Evolutionary conservation across 2,797 vertebrate genomes (phyloP).

Genomic region (Cirrhinus molitorella): DNA sequence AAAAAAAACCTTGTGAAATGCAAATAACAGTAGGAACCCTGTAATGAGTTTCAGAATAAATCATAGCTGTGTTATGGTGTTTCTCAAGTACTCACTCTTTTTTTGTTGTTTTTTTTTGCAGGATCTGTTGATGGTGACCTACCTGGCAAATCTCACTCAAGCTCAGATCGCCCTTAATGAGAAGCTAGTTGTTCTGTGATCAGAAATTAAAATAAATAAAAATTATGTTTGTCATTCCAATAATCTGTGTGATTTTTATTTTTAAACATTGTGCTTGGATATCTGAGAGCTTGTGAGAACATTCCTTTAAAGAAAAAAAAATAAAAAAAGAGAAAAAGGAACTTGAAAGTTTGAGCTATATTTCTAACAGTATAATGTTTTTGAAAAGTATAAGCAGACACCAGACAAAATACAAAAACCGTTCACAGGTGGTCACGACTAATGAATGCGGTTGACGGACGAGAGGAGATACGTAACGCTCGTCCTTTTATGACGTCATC

Average conservation of each 20-base stretch:
- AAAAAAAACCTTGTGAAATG: not conserved
- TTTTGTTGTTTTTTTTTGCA: conserved; percentile 67
- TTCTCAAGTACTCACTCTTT: conserved; percentile 10
- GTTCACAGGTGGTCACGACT: not conserved
- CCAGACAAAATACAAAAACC: not conserved
- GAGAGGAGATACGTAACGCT: not conserved
- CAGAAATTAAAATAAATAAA: conserved; percentile 41
- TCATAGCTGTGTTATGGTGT: not conserved
- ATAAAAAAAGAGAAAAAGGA: too few species aligned
- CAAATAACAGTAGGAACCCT: not conserved
- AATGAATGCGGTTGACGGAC: not conserved
- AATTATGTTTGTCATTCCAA: conserved; percentile 39
- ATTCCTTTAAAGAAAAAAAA: not conserved
- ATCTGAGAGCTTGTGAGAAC: not conserved
- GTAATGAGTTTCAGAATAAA: not conserved
- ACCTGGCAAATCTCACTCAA: conserved; percentile 96
- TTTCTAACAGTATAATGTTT: not conserved
- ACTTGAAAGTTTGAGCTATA: not conserved
- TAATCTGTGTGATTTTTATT: not conserved
- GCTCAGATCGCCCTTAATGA: conserved; percentile 98
- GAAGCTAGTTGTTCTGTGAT: conserved; percentile 89
- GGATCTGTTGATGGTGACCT: conserved; percentile 99
- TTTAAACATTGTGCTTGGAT: not conserved
- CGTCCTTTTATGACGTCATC: conserved; percentile 64
- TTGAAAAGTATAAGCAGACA: not conserved